phyloP scores from a whole-genome alignment of 2,797 vertebrate genomes.

The Schizopygopsis pylzovi region DNA sequence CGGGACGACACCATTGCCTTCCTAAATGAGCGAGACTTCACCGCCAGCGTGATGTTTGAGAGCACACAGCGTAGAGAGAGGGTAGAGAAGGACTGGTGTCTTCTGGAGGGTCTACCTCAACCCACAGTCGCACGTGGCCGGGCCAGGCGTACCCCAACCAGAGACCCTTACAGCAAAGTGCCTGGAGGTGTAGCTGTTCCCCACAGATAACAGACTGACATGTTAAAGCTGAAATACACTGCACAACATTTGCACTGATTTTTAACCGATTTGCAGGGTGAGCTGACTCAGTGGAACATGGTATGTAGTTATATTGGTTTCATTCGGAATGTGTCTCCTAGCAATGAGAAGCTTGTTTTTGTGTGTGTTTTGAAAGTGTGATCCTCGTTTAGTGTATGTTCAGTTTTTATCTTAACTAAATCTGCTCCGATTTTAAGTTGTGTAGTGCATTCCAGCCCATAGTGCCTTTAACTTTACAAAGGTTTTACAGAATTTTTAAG shows the following conservation, averaged over 20 bases:
- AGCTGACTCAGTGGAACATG: neutral
- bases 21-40: conserved; percentile 75
- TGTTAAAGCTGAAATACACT: no score
- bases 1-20: conserved; percentile 77
- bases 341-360: no score
- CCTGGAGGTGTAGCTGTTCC: conserved; percentile 64
- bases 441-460: neutral
- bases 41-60: conserved; percentile 74
- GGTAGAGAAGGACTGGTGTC: conserved; percentile 67
- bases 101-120: conserved; percentile 71
- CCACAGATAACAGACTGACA: conserved; percentile 57
- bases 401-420: neutral
- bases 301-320: no score
- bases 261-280: neutral
- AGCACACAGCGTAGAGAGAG: conserved; percentile 71
- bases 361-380: no score
- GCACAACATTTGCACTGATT: neutral
- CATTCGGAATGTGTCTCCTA: no score
- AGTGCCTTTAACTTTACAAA: neutral
- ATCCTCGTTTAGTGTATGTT: neutral
- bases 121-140: conserved; percentile 55
- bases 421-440: neutral
- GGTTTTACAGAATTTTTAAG: neutral
- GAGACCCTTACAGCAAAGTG: conserved; percentile 70
- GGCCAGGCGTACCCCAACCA: conserved; percentile 68